Percentiles rank a stretch among this genome's conserved stretches.
Evolutionary conservation across 2,797 vertebrate genomes (phyloP).

Genomic region (Borostomias antarcticus): DNA sequence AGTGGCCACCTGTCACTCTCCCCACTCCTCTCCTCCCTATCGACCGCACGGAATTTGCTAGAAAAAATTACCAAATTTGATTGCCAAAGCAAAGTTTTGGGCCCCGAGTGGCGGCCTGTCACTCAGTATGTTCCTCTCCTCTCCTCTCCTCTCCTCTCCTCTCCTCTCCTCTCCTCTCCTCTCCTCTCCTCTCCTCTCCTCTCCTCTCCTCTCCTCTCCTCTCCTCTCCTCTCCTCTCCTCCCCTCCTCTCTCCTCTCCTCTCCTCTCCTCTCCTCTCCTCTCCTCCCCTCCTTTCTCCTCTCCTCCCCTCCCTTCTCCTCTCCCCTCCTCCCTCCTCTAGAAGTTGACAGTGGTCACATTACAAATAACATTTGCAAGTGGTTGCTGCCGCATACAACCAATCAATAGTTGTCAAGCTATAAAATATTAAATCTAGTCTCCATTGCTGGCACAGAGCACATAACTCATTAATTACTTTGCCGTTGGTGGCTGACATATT

Average conservation of each 20-base stretch:
- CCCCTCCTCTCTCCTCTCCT: background rate
- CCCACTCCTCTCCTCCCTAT: no score
- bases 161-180: background rate
- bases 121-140: background rate
- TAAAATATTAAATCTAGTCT: slow-evolving; percentile 96
- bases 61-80: no score
- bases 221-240: background rate
- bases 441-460: slow-evolving; percentile 94
- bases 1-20: background rate
- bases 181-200: background rate
- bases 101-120: no score
- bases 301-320: background rate
- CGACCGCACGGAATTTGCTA: no score
- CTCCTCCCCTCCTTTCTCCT: background rate
- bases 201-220: background rate
- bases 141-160: background rate
- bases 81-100: no score
- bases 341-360: no score
- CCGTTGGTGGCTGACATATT: slow-evolving; percentile 95
- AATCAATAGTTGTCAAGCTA: slow-evolving; percentile 85
- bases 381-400: slow-evolving; percentile 26
- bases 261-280: background rate
- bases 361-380: no score
- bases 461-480: slow-evolving; percentile 97
- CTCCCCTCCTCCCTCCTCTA: background rate